These are phyloP conservation scores for Oscheius onirici DNA, from an alignment of 2,888 invertebrate genomes.

Conservation along the genomic window DNA sequence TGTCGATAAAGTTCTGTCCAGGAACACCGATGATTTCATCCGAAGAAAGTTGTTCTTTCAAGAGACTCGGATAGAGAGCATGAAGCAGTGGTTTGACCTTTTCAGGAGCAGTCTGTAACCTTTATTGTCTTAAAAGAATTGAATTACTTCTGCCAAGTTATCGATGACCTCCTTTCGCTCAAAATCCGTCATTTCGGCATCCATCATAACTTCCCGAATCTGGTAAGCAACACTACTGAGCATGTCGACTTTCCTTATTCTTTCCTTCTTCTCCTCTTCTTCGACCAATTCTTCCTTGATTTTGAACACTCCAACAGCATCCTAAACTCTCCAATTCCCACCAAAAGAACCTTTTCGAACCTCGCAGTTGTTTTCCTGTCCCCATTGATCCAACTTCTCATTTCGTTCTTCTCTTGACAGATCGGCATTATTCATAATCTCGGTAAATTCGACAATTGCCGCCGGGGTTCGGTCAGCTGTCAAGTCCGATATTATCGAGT, in stretches of 20 bases:
- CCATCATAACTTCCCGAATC: neutral
- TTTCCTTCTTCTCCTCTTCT: conserved; percentile 9
- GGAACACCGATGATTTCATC: conserved; percentile 1
- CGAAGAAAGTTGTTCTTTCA: conserved; percentile 2
- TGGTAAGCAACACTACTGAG: neutral
- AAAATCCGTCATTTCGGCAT: neutral
- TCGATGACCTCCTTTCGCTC: conserved; percentile 7
- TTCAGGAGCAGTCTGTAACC: conserved; percentile 3
- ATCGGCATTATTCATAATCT: conserved; percentile 10
- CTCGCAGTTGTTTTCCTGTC: conserved; percentile 1
- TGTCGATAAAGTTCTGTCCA: neutral
- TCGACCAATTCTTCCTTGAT: conserved; percentile 10
- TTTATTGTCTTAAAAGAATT: neutral
- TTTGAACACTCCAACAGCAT: conserved; percentile 5
- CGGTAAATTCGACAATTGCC: neutral
- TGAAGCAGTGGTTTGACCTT: conserved; percentile 1
- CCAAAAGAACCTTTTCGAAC: neutral
- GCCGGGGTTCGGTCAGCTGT: neutral
- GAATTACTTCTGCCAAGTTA: neutral
- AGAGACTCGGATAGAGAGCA: conserved; percentile 5
- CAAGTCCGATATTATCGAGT: neutral
- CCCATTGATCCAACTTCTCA: conserved; percentile 14
- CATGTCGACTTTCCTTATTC: neutral
- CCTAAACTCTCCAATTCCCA: conserved; percentile 1
- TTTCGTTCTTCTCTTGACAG: conserved; percentile 6